Evolutionary conservation across 2,797 vertebrate genomes (phyloP).

Genomic region (Gephyroberyx darwinii): DNA sequence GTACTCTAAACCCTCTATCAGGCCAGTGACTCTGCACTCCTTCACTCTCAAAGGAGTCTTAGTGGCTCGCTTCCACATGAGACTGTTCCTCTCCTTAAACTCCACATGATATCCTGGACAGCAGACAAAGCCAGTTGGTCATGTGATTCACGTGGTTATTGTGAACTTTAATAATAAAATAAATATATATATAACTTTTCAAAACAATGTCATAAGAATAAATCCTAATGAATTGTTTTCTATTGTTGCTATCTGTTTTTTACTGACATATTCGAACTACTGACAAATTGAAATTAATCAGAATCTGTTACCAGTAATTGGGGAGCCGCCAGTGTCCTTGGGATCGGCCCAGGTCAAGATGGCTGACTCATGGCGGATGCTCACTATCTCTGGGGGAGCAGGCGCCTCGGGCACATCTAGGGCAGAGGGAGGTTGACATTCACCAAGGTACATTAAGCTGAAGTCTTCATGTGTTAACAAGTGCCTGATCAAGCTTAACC

Average conservation of each 20-base stretch:
- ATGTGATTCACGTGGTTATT: too few relatives aligned
- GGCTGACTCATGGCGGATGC: conserved; percentile 92
- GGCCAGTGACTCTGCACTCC: conserved; percentile 93
- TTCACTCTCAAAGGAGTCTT: conserved; percentile 94
- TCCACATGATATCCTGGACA: conserved; percentile 93
- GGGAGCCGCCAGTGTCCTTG: conserved; percentile 93
- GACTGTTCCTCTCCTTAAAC: conserved; percentile 97
- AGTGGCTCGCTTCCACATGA: conserved; percentile 96
- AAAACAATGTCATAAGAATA: too few relatives aligned
- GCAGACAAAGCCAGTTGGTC: conserved; percentile 9
- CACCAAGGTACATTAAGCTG: background rate
- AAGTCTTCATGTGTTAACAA: background rate
- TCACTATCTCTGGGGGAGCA: conserved; percentile 90
- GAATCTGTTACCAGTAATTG: conserved; percentile 89
- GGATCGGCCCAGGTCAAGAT: conserved; percentile 94
- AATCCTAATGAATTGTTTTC: too few relatives aligned
- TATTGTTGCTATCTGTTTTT: background rate
- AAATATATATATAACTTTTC: too few relatives aligned
- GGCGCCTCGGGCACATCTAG: conserved; percentile 96
- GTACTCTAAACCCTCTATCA: conserved; percentile 97
- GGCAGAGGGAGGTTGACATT: background rate
- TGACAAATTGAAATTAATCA: background rate
- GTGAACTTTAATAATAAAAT: too few relatives aligned
- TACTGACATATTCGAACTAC: background rate
- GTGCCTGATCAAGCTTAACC: too few relatives aligned